Evolutionary conservation across 1,140 invertebrate species (phyloP).

Genomic region (Agraylea sexmaculata): DNA sequence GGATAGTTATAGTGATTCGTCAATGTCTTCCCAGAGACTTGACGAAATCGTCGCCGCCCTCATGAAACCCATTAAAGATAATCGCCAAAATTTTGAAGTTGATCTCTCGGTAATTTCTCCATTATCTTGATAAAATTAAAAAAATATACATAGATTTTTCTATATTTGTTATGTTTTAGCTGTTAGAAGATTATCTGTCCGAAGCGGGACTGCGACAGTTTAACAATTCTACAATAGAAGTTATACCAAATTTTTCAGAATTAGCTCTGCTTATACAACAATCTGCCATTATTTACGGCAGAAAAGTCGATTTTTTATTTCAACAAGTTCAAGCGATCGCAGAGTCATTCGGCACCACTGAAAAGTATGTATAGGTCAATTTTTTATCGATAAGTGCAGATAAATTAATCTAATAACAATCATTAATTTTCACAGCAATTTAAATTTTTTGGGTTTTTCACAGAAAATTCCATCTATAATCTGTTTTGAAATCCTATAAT

Average conservation of each 20-base stretch:
- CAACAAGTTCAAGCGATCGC: conserved; percentile 29
- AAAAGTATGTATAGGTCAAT: conserved; percentile 22
- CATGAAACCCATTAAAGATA: conserved; percentile 35
- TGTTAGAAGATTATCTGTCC: conserved; percentile 38
- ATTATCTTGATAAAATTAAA: conserved; percentile 2
- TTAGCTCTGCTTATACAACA: conserved; percentile 33
- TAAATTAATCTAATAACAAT: too few relatives aligned
- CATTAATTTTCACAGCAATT: too few relatives aligned
- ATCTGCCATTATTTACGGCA: conserved; percentile 31
- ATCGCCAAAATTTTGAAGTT: conserved; percentile 34
- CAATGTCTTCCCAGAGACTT: conserved; percentile 35
- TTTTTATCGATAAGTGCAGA: too few relatives aligned
- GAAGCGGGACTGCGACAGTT: conserved; percentile 34
- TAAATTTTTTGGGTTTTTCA: too few relatives aligned
- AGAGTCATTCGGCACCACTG: conserved; percentile 25
- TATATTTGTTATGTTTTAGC: conserved; percentile 21
- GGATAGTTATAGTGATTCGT: conserved; percentile 34
- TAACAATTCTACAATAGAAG: conserved; percentile 21
- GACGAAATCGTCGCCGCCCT: conserved; percentile 37
- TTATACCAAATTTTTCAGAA: conserved; percentile 31
- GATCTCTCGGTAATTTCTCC: conserved; percentile 31
- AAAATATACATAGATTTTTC: background rate
- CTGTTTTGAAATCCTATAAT: too few relatives aligned
- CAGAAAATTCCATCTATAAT: too few relatives aligned
- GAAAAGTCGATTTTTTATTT: conserved; percentile 35